Conservation (phyloP, 2,888 invertebrate species). For the Electrophaes corylata region DNA sequence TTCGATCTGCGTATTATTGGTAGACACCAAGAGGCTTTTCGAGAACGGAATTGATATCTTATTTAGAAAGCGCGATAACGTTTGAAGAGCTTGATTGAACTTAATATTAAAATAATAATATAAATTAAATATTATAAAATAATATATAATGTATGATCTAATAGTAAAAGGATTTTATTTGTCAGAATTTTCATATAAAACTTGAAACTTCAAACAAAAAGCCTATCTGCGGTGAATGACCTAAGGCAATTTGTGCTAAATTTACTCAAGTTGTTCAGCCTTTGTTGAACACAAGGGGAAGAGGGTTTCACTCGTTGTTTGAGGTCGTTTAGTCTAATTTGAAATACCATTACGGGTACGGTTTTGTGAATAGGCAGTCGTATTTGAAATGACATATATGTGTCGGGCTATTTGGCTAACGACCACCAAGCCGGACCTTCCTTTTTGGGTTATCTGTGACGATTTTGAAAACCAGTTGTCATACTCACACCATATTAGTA, state of each 20-base stretch:
- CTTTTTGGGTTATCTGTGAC: background rate
- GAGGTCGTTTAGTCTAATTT: conserved; percentile 48
- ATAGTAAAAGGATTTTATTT: background rate
- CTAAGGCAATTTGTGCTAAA: conserved; percentile 45
- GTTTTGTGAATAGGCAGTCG: conserved; percentile 33
- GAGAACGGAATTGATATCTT: conserved; percentile 52
- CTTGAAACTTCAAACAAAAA: conserved; percentile 26
- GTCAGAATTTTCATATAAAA: conserved; percentile 17
- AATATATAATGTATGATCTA: too few species aligned
- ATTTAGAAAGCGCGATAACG: conserved; percentile 36
- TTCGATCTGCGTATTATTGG: conserved; percentile 68
- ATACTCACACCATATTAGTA: conserved; percentile 2
- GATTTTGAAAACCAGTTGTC: background rate
- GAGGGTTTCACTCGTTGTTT: conserved; percentile 43
- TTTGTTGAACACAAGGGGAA: conserved; percentile 45
- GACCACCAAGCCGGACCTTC: background rate
- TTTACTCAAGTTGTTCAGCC: conserved; percentile 48
- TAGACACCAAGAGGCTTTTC: conserved; percentile 62
- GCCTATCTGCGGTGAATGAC: conserved; percentile 38
- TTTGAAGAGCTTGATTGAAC: background rate
- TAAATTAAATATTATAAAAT: too few species aligned
- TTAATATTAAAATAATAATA: background rate
- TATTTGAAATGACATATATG: conserved; percentile 35
- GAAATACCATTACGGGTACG: conserved; percentile 39
- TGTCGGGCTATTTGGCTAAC: conserved; percentile 19